Evolutionary conservation across 2,888 invertebrate species (phyloP), one percentile per base, ranked within the genome.

Genomic region (Pherbina coryleti): DNA sequence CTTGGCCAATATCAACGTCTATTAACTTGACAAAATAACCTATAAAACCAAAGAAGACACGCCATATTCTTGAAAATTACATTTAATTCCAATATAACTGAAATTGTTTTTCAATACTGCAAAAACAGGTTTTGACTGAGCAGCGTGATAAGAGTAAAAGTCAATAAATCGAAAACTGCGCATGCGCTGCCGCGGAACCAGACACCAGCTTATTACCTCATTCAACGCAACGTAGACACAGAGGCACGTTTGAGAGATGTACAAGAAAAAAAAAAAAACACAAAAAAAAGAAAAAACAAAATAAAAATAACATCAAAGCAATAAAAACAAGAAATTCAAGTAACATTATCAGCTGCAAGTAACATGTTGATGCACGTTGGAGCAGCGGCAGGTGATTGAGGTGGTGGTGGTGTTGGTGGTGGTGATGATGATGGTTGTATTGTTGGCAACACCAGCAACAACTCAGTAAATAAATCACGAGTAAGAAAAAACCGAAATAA

Each of bases 91-190:
- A 44, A 44, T 11, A 44, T 11, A 44, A 14, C 7, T 44, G 3
- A 11, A 37, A 11, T 44, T 44, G 37, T 44, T 44, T 11, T 44
- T 44, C 44, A 44, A 11, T 44, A 44, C 44, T 11, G 44, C 44
- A 8, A 71, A 71, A 53, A 31, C 25, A 37, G 64, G 31, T 19
- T 28, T 34, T 11, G 8, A 37, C 5, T 14, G n/a, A 11, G 37
- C 28, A 17, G 22, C 14, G 25, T 81, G 84, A 81, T 84, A 83
- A 84, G 84, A 84, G 81, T 83, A 83, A 83, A 84, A 84, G 84
- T 84, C 83, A 84, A 82, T 83, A 81, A 83, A 84, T 80, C 82
- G 81, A 83, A 84, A 44, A 69, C 31, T 19, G 37, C 25, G 34
- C 66, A 25, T 34, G 37, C 17, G 17, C 25, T 17, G 25, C 28